These are phyloP conservation scores for Boloria euphrosyne DNA, from an alignment of 2,888 invertebrate species.

Conservation along the genomic window DNA sequence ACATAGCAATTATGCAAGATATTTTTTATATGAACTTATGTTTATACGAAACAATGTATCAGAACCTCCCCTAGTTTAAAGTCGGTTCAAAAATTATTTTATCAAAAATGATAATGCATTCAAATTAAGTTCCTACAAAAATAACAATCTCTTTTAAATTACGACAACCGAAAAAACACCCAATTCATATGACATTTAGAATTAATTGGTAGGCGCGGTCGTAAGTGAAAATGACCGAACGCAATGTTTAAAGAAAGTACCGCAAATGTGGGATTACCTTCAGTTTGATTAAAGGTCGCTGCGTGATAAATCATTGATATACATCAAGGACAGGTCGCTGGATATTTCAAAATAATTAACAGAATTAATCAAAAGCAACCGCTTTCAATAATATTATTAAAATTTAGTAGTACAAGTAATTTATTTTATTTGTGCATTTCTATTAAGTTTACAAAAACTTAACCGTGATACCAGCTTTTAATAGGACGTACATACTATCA, in stretches of 20 bases:
- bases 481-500: too few species aligned
- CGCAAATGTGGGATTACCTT: conserved; percentile 43
- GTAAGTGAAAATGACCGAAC: conserved; percentile 62
- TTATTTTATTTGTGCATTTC: too few species aligned
- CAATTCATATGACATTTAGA: conserved; percentile 75
- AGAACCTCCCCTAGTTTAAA: too few species aligned
- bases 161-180: conserved; percentile 43
- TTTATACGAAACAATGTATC: too few species aligned
- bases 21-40: too few species aligned
- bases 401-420: too few species aligned
- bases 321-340: conserved; percentile 10
- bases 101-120: too few species aligned
- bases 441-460: too few species aligned
- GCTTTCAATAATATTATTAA: background rate
- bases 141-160: background rate
- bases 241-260: conserved; percentile 60
- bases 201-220: conserved; percentile 69
- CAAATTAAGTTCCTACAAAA: too few species aligned
- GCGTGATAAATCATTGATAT: conserved; percentile 24
- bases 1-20: too few species aligned
- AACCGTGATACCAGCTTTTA: too few species aligned
- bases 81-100: too few species aligned
- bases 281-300: conserved; percentile 41
- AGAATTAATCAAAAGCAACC: background rate
- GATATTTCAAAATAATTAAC: conserved; percentile 10